Evolutionary conservation across 2,797 vertebrate species (phyloP).

Genomic region (Hyperoplus immaculatus): DNA sequence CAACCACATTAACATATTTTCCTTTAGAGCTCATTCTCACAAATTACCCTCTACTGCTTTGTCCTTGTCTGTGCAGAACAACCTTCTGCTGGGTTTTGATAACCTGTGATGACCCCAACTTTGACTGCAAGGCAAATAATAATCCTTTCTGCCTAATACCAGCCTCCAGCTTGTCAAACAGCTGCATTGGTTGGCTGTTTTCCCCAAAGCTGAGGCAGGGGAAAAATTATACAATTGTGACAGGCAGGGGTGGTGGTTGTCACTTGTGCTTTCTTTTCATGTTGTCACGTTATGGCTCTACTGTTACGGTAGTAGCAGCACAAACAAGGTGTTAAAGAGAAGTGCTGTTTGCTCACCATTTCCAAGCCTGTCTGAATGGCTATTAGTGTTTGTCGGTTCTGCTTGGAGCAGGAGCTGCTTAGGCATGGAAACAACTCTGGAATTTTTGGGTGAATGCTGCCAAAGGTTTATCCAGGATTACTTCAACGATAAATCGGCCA

Average conservation of each 20-base stretch:
- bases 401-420: conserved; percentile 63
- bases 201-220: conserved; percentile 60
- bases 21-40: conserved; percentile 25
- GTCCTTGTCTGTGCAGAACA: conserved; percentile 45
- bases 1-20: conserved; percentile 38
- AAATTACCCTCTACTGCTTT: conserved; percentile 9
- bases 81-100: conserved; percentile 57
- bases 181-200: conserved; percentile 64
- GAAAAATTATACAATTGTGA: conserved; percentile 69
- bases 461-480: conserved; percentile 62
- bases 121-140: conserved; percentile 62
- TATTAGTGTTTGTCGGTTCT: conserved; percentile 69
- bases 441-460: conserved; percentile 53
- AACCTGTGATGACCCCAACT: conserved; percentile 50
- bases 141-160: conserved; percentile 39
- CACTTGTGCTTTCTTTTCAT: conserved; percentile 80
- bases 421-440: conserved; percentile 65
- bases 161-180: conserved; percentile 63
- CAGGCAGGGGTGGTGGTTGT: conserved; percentile 77
- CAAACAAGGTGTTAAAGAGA: conserved; percentile 82
- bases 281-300: conserved; percentile 80
- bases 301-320: conserved; percentile 73
- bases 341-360: conserved; percentile 79
- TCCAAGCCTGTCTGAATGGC: conserved; percentile 74
- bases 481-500: conserved; percentile 51